A percentile compares a stretch with the other conserved stretches of the same genome.
phyloP scores from a whole-genome alignment of 2,888 invertebrate species.

The Trachelus tabidus region DNA sequence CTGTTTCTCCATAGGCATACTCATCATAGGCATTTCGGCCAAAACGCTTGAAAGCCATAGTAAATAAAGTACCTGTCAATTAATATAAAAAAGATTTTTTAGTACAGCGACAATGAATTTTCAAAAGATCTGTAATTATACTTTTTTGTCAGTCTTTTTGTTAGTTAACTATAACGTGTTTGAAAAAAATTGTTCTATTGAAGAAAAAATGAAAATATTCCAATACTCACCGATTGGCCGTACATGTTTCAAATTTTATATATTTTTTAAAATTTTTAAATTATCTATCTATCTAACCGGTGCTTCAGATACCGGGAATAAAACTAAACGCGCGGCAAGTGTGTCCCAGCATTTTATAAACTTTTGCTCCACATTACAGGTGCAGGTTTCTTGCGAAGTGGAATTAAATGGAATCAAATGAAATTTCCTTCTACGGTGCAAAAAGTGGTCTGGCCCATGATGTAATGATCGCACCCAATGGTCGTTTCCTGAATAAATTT shows the following conservation, averaged over 20 bases:
- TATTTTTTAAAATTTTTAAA: background rate
- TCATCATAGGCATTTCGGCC: conserved; percentile 36
- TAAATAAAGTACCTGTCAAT: conserved; percentile 47
- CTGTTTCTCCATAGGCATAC: conserved; percentile 35
- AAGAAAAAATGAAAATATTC: background rate
- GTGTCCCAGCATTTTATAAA: conserved; percentile 58
- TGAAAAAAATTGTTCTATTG: background rate
- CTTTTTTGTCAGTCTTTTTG: no score
- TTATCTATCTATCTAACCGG: conserved; percentile 12
- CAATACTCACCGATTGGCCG: conserved; percentile 42
- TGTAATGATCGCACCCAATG: conserved; percentile 53
- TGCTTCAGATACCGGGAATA: conserved; percentile 33
- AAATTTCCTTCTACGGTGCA: conserved; percentile 63
- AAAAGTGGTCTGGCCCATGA: conserved; percentile 53
- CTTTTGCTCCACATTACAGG: conserved; percentile 49
- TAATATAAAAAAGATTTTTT: conserved; percentile 4
- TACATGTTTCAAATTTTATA: conserved; percentile 34
- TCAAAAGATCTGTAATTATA: background rate
- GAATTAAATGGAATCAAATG: conserved; percentile 37
- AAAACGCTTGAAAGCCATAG: conserved; percentile 51
- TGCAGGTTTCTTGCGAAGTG: conserved; percentile 31
- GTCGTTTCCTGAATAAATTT: conserved; percentile 62
- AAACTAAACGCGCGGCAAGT: conserved; percentile 51
- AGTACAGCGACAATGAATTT: background rate
- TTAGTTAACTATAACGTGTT: no score